These are phyloP conservation scores for Spongia lamella DNA, from an alignment of 37 sponge, comb jelly and placozoan species.

Conservation along the genomic window DNA sequence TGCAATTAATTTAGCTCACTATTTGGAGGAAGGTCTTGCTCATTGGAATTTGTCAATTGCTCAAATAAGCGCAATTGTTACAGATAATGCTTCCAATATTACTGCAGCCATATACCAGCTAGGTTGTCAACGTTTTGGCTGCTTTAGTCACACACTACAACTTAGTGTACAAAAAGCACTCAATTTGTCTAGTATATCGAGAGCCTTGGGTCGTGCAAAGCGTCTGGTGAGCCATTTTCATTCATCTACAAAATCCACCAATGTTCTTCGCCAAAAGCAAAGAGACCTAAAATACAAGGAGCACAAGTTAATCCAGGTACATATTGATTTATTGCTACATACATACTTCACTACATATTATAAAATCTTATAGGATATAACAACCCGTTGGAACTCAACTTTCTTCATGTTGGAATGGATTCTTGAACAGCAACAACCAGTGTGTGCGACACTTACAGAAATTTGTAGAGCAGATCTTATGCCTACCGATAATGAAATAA, in stretches of 20 bases:
- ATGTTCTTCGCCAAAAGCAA: slow-evolving; percentile 25
- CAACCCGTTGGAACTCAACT: slow-evolving; percentile 29
- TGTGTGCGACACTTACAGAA: slow-evolving; percentile 25
- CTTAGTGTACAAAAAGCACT: slow-evolving; percentile 14
- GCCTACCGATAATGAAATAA: slow-evolving; percentile 27
- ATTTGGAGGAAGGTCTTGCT: slow-evolving; percentile 1
- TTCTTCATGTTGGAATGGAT: slow-evolving; percentile 34
- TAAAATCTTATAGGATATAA: too few species aligned
- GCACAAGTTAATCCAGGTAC: slow-evolving; percentile 18
- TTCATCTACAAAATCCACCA: slow-evolving; percentile 13
- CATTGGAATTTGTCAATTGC: slow-evolving; percentile 6
- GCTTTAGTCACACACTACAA: slow-evolving; percentile 32
- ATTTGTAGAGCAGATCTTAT: slow-evolving; percentile 19
- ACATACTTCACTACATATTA: too few species aligned
- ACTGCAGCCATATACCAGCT: slow-evolving; percentile 16
- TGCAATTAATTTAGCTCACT: slow-evolving; percentile 24
- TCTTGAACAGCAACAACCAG: slow-evolving; percentile 27
- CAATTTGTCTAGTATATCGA: neutral
- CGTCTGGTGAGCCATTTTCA: slow-evolving; percentile 24
- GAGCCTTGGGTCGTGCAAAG: slow-evolving; percentile 4
- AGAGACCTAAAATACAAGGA: neutral
- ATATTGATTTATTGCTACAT: too few species aligned
- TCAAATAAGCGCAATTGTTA: neutral
- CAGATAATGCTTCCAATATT: slow-evolving; percentile 19
- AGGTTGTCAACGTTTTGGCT: slow-evolving; percentile 22